Percentiles rank a stretch among this genome's conserved stretches.
These are phyloP conservation scores for Athalia circularis DNA, from an alignment of 2,888 invertebrate species.

Conservation along the genomic window DNA sequence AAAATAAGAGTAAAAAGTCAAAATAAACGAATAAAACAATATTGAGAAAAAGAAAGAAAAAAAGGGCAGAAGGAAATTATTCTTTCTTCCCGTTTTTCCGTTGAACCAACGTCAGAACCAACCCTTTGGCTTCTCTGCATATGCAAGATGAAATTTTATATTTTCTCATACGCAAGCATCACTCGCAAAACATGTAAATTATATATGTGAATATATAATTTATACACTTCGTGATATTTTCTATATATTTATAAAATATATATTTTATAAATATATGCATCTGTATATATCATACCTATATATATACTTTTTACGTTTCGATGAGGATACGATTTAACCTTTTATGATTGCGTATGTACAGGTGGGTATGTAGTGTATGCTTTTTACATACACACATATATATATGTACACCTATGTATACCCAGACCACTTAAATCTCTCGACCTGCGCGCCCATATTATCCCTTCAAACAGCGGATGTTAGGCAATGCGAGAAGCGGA, in stretches of 20 bases:
- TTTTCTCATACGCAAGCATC: slow-evolving; percentile 4
- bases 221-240: too few species aligned
- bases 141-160: neutral
- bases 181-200: slow-evolving; percentile 41
- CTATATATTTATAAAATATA: too few species aligned
- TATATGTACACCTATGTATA: neutral
- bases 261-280: too few species aligned
- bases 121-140: neutral
- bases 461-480: slow-evolving; percentile 61
- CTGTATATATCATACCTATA: too few species aligned
- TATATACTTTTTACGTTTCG: too few species aligned
- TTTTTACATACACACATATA: neutral
- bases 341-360: neutral
- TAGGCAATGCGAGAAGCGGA: slow-evolving; percentile 62
- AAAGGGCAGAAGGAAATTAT: neutral
- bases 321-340: neutral
- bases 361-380: neutral
- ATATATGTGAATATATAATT: slow-evolving; percentile 10
- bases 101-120: too few species aligned
- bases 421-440: neutral
- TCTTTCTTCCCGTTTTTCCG: too few species aligned
- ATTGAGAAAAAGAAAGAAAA: neutral
- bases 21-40: neutral
- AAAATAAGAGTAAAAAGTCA: slow-evolving; percentile 36
- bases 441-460: neutral